Percentiles rank a stretch among this genome's conserved stretches.
These are phyloP conservation scores for Drosophila orosa DNA, from an alignment of 1,140 invertebrate species.

Conservation along the genomic window DNA sequence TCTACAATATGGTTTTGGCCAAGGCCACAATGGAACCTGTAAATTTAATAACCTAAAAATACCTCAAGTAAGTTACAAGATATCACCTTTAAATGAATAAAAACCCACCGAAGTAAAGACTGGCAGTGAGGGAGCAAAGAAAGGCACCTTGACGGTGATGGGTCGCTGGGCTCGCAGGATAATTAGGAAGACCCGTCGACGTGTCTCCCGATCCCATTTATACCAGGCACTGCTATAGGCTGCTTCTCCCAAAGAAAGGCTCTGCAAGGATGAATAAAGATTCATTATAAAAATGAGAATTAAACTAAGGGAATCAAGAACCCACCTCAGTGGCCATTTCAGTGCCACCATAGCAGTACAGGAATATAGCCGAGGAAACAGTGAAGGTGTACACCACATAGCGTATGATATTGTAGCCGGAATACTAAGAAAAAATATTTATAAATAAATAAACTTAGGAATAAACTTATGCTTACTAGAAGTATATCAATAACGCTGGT, in stretches of 20 bases:
- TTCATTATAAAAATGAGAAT: neutral
- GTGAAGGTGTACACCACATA: constrained; percentile 58
- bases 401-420: constrained; percentile 67
- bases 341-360: constrained; percentile 64
- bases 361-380: constrained; percentile 48
- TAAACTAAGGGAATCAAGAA: neutral
- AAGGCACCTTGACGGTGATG: constrained; percentile 56
- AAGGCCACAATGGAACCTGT: constrained; percentile 72
- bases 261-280: constrained; percentile 18
- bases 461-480: constrained; percentile 29
- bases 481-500: constrained; percentile 70
- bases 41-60: constrained; percentile 62
- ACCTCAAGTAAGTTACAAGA: neutral
- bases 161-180: constrained; percentile 61
- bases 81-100: no score
- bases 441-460: neutral
- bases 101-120: constrained; percentile 55
- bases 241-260: constrained; percentile 51
- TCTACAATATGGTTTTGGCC: constrained; percentile 67
- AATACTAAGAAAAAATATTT: constrained; percentile 30
- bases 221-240: constrained; percentile 64
- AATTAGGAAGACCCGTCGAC: constrained; percentile 50
- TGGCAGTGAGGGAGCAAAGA: constrained; percentile 58
- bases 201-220: constrained; percentile 52
- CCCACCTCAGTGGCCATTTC: constrained; percentile 57